phyloP scores from a whole-genome alignment of 2,113 vertebrate genomes.

The Hyla sarda region DNA sequence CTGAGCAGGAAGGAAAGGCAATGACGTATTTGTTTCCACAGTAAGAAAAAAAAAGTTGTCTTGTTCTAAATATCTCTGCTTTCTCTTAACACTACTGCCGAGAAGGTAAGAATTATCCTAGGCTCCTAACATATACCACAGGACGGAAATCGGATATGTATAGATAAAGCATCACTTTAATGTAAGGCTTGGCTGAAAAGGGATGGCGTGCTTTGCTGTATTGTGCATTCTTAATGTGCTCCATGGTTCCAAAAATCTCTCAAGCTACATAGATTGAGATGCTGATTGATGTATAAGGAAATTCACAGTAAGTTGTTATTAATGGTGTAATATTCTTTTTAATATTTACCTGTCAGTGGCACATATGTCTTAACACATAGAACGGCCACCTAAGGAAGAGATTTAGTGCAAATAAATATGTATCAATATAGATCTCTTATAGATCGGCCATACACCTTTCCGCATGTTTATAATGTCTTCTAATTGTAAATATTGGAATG shows the following conservation, averaged over 20 bases:
- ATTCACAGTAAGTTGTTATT: neutral
- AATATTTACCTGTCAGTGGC: neutral
- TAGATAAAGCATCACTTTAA: neutral
- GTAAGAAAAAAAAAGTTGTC: slow-evolving; percentile 42
- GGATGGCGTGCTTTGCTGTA: neutral
- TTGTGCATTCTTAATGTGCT: neutral
- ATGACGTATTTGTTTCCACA: slow-evolving; percentile 55
- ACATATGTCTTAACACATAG: neutral
- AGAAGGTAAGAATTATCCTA: slow-evolving; percentile 66
- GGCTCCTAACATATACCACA: neutral
- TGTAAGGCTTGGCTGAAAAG: neutral
- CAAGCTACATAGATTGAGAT: neutral
- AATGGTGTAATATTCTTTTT: neutral
- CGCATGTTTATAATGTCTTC: neutral
- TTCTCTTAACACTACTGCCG: slow-evolving; percentile 43
- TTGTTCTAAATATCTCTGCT: neutral
- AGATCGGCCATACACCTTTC: neutral
- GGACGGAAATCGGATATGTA: neutral
- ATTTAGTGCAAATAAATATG: too few species aligned
- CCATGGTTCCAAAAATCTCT: neutral
- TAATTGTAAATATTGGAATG: too few species aligned
- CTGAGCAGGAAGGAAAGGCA: slow-evolving; percentile 67
- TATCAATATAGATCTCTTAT: neutral
- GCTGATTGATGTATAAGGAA: neutral
- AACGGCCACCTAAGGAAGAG: neutral